Conservation (phyloP, 2,888 invertebrate species). For the Ectobius pallidus region DNA sequence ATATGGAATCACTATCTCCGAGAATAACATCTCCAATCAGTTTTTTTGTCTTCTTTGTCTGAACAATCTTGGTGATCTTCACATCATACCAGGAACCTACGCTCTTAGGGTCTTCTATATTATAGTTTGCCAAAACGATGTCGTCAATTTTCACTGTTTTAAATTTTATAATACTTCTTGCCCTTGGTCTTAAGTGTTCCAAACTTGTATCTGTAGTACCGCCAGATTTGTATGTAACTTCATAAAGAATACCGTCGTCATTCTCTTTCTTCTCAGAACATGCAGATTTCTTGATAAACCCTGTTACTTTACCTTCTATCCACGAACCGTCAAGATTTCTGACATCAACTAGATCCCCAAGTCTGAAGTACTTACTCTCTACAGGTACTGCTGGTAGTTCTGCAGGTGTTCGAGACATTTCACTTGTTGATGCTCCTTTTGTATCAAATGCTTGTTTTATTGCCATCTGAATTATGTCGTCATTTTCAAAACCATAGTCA, state of each 20-base stretch:
- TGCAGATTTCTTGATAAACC: conserved; percentile 42
- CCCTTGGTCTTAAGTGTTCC: conserved; percentile 70
- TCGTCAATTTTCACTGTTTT: conserved; percentile 64
- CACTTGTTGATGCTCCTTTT: background rate
- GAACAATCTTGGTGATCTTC: conserved; percentile 59
- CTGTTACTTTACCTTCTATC: conserved; percentile 70
- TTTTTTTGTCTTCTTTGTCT: conserved; percentile 53
- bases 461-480: conserved; percentile 76
- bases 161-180: conserved; percentile 60
- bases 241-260: conserved; percentile 59
- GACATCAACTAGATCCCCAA: conserved; percentile 72
- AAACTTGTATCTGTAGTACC: conserved; percentile 52
- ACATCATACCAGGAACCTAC: conserved; percentile 74
- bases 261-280: too few relatives aligned
- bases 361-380: conserved; percentile 44
- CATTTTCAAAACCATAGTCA: conserved; percentile 76
- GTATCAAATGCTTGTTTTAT: conserved; percentile 50
- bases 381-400: background rate
- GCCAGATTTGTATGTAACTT: conserved; percentile 54
- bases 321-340: conserved; percentile 70
- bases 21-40: conserved; percentile 66
- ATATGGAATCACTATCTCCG: conserved; percentile 56
- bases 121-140: conserved; percentile 75
- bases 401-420: background rate
- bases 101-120: conserved; percentile 68